Evolutionary conservation across 2,888 invertebrate species (phyloP).

Genomic region (Dolichomitus sp.): DNA sequence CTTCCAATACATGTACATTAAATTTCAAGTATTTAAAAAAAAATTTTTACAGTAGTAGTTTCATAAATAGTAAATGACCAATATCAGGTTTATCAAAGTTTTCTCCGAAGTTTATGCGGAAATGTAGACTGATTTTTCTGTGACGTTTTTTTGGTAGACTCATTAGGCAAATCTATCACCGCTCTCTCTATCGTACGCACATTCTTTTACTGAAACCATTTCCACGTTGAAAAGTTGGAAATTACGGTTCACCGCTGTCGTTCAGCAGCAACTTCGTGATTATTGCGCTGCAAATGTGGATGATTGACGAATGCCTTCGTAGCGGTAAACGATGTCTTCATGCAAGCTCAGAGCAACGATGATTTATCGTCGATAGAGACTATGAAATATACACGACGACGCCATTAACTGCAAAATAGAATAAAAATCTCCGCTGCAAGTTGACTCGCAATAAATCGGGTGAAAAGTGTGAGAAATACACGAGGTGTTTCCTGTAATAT

Average conservation of each 20-base stretch:
- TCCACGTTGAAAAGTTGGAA: background rate
- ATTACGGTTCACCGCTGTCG: background rate
- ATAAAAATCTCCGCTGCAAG: background rate
- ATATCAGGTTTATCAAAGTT: no score
- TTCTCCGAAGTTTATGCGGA: no score
- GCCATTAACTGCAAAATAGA: background rate
- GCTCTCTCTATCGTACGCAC: no score
- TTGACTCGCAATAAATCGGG: constrained; percentile 46
- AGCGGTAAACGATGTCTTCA: background rate
- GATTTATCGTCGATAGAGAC: constrained; percentile 26
- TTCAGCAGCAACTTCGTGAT: background rate
- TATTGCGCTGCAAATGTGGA: background rate
- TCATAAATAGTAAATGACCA: no score
- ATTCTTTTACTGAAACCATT: background rate
- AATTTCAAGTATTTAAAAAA: no score
- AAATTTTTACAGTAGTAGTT: no score
- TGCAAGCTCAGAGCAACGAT: background rate
- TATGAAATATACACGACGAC: background rate
- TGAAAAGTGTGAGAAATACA: constrained; percentile 29
- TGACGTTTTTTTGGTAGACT: no score
- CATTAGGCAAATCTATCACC: no score
- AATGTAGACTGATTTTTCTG: no score
- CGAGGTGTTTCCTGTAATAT: constrained; percentile 46
- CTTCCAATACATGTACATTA: no score
- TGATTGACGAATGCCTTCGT: background rate